These are phyloP conservation scores for Rugalucina vietnamica DNA, from an alignment of 2,888 invertebrate genomes.

Conservation along the genomic window DNA sequence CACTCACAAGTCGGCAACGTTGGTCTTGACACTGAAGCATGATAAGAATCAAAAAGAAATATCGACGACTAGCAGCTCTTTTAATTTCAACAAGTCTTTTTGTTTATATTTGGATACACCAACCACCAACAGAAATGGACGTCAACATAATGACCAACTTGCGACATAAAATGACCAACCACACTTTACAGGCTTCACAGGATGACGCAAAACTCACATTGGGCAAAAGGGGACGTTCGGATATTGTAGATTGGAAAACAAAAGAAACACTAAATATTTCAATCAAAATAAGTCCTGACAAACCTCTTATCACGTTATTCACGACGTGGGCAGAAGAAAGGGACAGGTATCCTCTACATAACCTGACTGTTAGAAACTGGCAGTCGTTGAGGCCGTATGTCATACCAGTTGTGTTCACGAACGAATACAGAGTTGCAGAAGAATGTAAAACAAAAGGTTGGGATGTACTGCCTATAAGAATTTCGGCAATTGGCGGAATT, in stretches of 20 bases:
- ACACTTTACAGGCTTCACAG: too few relatives aligned
- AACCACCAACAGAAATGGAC: too few relatives aligned
- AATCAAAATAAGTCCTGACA: neutral
- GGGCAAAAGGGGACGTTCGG: neutral
- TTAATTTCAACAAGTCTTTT: too few relatives aligned
- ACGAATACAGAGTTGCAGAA: neutral
- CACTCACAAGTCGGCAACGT: too few relatives aligned
- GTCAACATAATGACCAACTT: too few relatives aligned
- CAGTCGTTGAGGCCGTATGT: neutral
- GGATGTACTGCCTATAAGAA: neutral
- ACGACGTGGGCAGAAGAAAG: neutral
- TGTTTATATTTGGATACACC: too few relatives aligned
- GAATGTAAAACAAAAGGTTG: neutral
- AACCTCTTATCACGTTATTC: conserved; percentile 7
- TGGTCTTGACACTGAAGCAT: neutral
- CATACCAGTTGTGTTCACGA: conserved; percentile 11
- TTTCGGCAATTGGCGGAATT: neutral
- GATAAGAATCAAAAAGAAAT: neutral
- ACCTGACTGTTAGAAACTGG: conserved; percentile 2
- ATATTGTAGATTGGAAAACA: neutral
- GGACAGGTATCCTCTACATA: neutral
- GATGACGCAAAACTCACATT: neutral
- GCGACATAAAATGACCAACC: too few relatives aligned
- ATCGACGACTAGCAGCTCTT: neutral
- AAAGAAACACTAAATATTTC: neutral